phyloP scores from a whole-genome alignment of 2,888 invertebrate genomes.

The Leucophenga maculata region DNA sequence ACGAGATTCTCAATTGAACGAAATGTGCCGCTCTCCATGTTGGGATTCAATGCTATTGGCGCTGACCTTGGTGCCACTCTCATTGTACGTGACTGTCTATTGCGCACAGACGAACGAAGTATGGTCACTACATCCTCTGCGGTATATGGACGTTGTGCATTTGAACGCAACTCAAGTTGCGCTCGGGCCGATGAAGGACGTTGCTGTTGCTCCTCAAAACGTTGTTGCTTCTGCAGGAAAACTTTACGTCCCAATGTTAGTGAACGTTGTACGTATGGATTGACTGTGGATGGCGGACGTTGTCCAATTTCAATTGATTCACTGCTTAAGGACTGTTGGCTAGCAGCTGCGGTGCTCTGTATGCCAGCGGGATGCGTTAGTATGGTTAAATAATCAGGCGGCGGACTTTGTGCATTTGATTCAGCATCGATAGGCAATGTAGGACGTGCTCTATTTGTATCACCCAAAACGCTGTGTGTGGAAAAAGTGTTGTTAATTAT shows the following conservation, averaged over 20 bases:
- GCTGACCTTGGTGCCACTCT: constrained; percentile 33
- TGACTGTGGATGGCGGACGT: constrained; percentile 39
- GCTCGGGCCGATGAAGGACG: constrained; percentile 34
- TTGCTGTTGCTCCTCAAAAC: constrained; percentile 16
- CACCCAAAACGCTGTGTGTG: constrained; percentile 56
- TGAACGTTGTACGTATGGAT: constrained; percentile 57
- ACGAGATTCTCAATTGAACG: constrained; percentile 69
- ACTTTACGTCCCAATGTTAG: constrained; percentile 61
- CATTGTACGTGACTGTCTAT: constrained; percentile 41
- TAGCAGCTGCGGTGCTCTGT: constrained; percentile 12
- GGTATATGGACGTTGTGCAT: constrained; percentile 57
- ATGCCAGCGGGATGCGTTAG: constrained; percentile 51
- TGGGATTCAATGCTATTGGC: constrained; percentile 55
- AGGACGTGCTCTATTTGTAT: constrained; percentile 52
- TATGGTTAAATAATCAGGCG: constrained; percentile 65
- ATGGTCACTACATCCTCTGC: constrained; percentile 69
- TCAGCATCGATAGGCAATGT: constrained; percentile 54
- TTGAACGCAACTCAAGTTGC: constrained; percentile 36
- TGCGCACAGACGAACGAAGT: constrained; percentile 63
- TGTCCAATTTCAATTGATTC: constrained; percentile 60
- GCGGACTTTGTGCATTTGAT: constrained; percentile 50
- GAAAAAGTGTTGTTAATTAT: constrained; percentile 35
- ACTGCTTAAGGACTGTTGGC: constrained; percentile 46
- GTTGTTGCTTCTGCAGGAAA: constrained; percentile 38
- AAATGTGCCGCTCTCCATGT: constrained; percentile 56